Evolutionary conservation across 1,140 invertebrate genomes (phyloP), one percentile per base, ranked within the genome.

Genomic region (Belonocnema kinseyi): DNA sequence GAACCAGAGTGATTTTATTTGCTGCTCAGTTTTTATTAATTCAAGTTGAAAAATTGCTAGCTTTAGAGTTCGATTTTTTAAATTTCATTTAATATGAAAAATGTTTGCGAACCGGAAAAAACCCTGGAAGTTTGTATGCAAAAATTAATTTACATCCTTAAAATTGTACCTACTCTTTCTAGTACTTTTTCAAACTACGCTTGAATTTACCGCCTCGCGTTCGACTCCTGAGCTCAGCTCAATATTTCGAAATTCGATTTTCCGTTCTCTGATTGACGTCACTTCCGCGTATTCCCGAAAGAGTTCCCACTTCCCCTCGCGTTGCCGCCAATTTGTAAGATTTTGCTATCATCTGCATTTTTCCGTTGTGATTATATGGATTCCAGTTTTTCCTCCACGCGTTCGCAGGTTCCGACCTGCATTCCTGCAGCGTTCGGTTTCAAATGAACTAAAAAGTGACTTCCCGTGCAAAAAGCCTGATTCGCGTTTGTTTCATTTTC

Each of bases 251-350:
- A 12, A 33, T 17, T 17, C 19, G 21, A 58, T 21, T 58, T 17
- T 11, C 19, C 56, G 56, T 26, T 8, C 6, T 8, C 12, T 26
- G 17, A 8, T 21, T 61, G 58, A 33, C 58, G 58, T 21, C 12
- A 21, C 21, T 61, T 61, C 58, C 58, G 21, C 21, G 13, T 10
- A 46, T 46, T 46, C 8, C 40, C 6, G 40, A 33, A 61, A 21
- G 12, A 58, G 12, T 21, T 58, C 17, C 17, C 19, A 58, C 17
- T 61, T 61, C 58, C 58, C 33, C 33, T 61, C 21, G 54, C 19
- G 56, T 61, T 61, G 58, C 58, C 58, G 58, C 58, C 58, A 61
- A 61, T 26, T 61, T 61, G 33, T 61, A 33, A 61, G 10, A 56
- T 61, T 61, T 61, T 33, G 26, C 21, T 14, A 61, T 33, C 58